Conservation (phyloP, 2,797 vertebrate genomes). For the Neopelma chrysocephalum region DNA sequence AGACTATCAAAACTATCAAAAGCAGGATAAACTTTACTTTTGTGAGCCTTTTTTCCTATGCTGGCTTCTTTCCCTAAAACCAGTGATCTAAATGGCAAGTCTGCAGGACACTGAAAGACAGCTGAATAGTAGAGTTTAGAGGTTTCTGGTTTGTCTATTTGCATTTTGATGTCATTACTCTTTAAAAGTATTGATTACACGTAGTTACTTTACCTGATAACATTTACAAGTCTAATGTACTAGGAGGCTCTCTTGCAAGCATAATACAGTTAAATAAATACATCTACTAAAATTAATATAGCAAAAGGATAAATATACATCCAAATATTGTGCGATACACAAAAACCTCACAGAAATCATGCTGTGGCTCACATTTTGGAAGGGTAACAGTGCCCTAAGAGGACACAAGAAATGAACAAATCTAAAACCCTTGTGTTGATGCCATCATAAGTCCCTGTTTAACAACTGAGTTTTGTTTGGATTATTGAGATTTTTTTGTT, state of each 20-base stretch:
- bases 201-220: slow-evolving; percentile 56
- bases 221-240: slow-evolving; percentile 59
- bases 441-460: background rate
- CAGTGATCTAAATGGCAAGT: background rate
- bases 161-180: slow-evolving; percentile 29
- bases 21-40: background rate
- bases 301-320: slow-evolving; percentile 29
- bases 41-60: background rate
- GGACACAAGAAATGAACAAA: background rate
- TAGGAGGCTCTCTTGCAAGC: background rate
- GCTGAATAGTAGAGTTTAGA: background rate
- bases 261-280: slow-evolving; percentile 7
- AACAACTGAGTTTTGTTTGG: background rate
- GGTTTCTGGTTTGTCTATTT: slow-evolving; percentile 17
- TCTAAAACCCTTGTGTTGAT: background rate
- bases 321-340: background rate
- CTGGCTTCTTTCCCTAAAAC: background rate
- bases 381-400: background rate
- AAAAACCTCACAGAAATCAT: background rate
- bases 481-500: background rate
- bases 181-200: slow-evolving; percentile 61
- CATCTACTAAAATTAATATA: slow-evolving; percentile 27
- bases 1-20: background rate
- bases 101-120: background rate
- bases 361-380: background rate